These are phyloP conservation scores for Butastur rufipennis DNA, from an alignment of 2,113 vertebrate genomes.

Conservation along the genomic window DNA sequence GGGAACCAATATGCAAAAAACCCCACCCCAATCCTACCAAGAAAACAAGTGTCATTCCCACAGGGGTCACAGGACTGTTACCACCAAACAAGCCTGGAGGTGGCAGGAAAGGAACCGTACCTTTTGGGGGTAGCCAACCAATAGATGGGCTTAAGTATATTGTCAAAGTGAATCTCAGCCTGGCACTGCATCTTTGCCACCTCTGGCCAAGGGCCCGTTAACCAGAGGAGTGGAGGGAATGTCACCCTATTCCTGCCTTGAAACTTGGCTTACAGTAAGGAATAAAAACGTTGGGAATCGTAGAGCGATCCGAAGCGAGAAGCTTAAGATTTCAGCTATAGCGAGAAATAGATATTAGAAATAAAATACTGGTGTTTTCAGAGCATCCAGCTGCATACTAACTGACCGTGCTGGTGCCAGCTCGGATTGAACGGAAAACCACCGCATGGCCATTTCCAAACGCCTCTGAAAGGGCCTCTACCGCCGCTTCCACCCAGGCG, in stretches of 20 bases:
- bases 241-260: neutral
- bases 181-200: neutral
- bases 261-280: neutral
- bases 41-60: neutral
- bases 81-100: neutral
- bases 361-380: neutral
- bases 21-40: neutral
- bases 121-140: neutral
- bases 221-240: accelerated
- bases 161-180: accelerated
- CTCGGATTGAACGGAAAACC: neutral
- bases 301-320: accelerated
- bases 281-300: neutral
- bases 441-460: accelerated
- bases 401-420: too few species aligned
- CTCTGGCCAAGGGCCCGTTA: neutral
- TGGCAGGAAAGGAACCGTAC: too few species aligned
- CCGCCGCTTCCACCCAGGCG: neutral
- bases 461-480: neutral
- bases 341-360: neutral
- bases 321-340: accelerated
- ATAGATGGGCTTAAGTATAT: accelerated
- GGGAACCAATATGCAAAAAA: neutral
- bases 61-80: neutral
- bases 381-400: neutral